Base-by-base conservation (phyloP, 23 tunicate species). In the Oikopleura dioica region DNA sequence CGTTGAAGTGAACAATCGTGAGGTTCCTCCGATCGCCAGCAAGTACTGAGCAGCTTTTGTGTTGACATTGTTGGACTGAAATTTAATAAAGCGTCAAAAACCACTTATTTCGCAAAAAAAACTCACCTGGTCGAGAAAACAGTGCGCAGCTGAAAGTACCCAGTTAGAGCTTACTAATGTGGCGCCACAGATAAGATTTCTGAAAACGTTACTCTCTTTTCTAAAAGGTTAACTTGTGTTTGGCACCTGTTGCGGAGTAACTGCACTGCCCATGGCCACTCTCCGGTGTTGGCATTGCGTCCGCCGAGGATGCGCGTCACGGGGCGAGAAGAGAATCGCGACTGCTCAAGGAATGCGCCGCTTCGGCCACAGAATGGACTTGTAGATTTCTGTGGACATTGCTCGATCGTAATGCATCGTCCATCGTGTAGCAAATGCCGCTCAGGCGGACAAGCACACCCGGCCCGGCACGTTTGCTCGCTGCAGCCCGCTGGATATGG, bases 401-500 rank as follows among this genome's bases (percentile, higher is more conserved):
- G 32, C 33, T 63, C 72, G 33, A 63, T 63, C 2, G 72, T 63
- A 31, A 63, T 63, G 72, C 72, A 63, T 63, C 33, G 16, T 12
- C 26, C 33, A 28, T 63, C 26, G 30, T 31, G 26, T 5, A 23
- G 33, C 16, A 63, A 12, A 63, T 63, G 72, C 26, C 72, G 30
- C 2, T 63, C 72, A 24, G 72, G 72, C 29, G 72, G 72, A 28
- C 72, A 63, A 24, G 72, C 72, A 28, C 72, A 63, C 5, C 72
- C 72, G 26, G 72, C 72, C 26, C 33, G 29, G 33, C 72, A 63
- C 16, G 16, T 31, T 28, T 21, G 29, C 30, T 94, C 31, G 35
- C 78, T 38, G 38, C 87, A 23, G 80, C 82, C 76, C 37, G 51
- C 9, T 84, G 88, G 50, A 37, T 75, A 32, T 83, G 99, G 99